Conservation (phyloP, 2,113 vertebrate species). For the Colossoma macropomum region DNA sequence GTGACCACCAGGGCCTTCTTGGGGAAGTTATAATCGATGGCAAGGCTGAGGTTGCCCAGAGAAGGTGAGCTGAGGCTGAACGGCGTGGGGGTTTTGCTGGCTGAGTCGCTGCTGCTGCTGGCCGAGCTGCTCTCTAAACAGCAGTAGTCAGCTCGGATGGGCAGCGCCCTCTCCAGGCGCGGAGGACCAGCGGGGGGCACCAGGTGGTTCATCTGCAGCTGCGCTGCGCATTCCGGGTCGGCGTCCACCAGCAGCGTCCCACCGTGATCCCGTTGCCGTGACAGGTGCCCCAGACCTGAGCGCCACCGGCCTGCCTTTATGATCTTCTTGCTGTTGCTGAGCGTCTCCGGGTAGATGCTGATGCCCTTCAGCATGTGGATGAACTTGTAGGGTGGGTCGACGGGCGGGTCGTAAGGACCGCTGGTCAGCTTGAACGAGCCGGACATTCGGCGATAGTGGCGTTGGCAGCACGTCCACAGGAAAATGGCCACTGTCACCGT, state of each 20-base stretch:
- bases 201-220: constrained; percentile 56
- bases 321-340: constrained; percentile 87
- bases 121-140: constrained; percentile 80
- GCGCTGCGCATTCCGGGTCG: constrained; percentile 65
- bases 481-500: constrained; percentile 83
- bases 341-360: constrained; percentile 87
- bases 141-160: constrained; percentile 76
- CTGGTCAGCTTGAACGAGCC: constrained; percentile 68
- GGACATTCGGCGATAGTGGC: constrained; percentile 82
- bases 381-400: constrained; percentile 83
- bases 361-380: constrained; percentile 91
- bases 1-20: constrained; percentile 89
- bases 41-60: constrained; percentile 82
- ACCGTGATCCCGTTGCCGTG: constrained; percentile 45
- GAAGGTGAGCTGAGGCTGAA: constrained; percentile 71
- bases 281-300: constrained; percentile 23
- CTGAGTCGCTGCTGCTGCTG: constrained; percentile 53
- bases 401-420: constrained; percentile 55
- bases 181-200: constrained; percentile 52
- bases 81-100: constrained; percentile 79
- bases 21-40: constrained; percentile 88
- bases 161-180: constrained; percentile 75
- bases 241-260: constrained; percentile 64
- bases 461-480: constrained; percentile 88
- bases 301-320: constrained; percentile 66